Evolutionary conservation across 2,113 vertebrate species (phyloP).

Genomic region (Sula dactylatra): DNA sequence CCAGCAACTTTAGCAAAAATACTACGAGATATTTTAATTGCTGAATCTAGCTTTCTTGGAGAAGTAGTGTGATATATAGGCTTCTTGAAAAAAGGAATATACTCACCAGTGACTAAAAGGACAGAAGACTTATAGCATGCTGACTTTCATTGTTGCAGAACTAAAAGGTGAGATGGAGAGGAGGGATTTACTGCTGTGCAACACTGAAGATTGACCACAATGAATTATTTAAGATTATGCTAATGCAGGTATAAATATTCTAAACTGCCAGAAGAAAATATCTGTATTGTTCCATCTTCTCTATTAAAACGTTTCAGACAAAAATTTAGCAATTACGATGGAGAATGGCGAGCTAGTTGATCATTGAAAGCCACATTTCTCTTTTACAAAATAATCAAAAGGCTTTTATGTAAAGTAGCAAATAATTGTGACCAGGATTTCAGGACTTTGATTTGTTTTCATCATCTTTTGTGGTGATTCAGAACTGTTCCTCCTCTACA

Average conservation of each 20-base stretch:
- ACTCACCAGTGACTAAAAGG: background rate
- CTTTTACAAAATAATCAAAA: background rate
- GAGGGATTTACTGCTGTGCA: background rate
- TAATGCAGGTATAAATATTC: conserved; percentile 13
- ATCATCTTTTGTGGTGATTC: background rate
- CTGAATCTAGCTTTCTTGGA: background rate
- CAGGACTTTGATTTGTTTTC: background rate
- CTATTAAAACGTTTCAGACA: background rate
- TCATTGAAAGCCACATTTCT: background rate
- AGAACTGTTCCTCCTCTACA: background rate
- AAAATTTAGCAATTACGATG: background rate
- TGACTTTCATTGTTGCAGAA: background rate
- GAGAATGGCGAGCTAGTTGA: background rate
- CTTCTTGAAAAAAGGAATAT: background rate
- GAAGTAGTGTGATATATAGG: background rate
- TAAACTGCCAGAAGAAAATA: background rate
- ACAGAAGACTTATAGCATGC: background rate
- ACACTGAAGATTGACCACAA: background rate
- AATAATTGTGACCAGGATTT: background rate
- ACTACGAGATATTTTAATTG: background rate
- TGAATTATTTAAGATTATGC: conserved; percentile 4
- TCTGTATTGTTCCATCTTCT: background rate
- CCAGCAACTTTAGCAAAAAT: background rate
- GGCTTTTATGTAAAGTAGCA: background rate
- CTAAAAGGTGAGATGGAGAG: background rate